Conservation (phyloP, 2,797 vertebrate species). For the Aldrovandia affinis region DNA sequence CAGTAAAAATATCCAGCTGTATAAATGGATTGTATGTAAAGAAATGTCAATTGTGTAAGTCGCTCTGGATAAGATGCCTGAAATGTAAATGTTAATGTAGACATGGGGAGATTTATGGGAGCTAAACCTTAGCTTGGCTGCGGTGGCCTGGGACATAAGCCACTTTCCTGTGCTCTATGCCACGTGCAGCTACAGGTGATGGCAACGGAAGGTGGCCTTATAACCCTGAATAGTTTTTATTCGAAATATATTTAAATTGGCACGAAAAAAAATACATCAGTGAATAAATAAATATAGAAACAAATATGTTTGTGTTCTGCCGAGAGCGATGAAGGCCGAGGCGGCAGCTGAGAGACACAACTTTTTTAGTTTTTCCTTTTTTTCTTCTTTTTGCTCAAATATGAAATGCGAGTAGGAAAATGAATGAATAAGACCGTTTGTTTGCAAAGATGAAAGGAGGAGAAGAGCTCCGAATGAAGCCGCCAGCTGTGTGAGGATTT, state of each 20-base stretch:
- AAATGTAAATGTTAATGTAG: too few relatives aligned
- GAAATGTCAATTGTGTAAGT: too few relatives aligned
- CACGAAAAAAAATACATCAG: constrained; percentile 5
- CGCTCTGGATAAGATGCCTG: too few relatives aligned
- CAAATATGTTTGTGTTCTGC: not conserved
- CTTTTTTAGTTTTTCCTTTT: not conserved
- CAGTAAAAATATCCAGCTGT: too few relatives aligned
- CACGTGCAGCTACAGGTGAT: too few relatives aligned
- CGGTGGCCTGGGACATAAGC: too few relatives aligned
- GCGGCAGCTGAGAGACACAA: not conserved
- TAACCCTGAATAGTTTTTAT: not conserved
- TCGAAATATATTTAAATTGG: not conserved
- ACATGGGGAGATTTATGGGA: not conserved
- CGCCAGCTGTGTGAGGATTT: constrained; percentile 57
- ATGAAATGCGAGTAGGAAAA: not conserved
- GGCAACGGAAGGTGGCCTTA: not conserved
- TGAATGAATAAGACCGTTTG: constrained; percentile 45
- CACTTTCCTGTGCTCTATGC: too few relatives aligned
- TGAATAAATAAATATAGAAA: constrained; percentile 2
- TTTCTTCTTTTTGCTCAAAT: not conserved
- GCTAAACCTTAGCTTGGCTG: too few relatives aligned
- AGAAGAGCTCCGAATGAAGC: constrained; percentile 28
- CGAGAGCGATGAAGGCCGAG: not conserved
- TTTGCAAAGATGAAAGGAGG: constrained; percentile 53
- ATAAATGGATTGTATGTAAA: too few relatives aligned